Base-by-base conservation (phyloP, 2,797 vertebrate genomes). In the Sebastolobus altivelis region DNA sequence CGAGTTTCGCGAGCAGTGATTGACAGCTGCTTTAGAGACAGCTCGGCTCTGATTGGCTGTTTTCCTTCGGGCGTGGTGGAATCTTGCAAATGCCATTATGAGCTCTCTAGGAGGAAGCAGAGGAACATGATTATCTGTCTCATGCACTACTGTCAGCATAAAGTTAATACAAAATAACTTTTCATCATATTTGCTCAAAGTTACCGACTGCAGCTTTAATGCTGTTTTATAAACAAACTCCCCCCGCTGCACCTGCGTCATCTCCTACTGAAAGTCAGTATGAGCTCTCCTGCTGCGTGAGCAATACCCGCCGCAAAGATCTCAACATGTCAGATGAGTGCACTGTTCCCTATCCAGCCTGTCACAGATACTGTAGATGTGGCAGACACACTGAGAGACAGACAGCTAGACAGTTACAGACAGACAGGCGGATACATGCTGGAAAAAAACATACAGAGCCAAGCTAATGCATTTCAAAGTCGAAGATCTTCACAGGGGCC, bases 281-380 rank as follows among this genome's bases (percentile, higher is more conserved):
- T 2, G 37, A 83, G 27, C 56, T 1, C 55, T 60, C 46, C 61
- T 55, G 33, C 58, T 75, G 59, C 76, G 78, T 58, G 46, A 56
- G 56, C 65, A 61, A 49, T 29, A 72, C 27, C 61, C 4, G 13
- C 18, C 5, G 33, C 33, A 70, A 52, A 74, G 29, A 86, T 79
- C 52, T 83, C 66, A 68, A 55, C 71, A 20, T 81, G 80, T 78
- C 65, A 87, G 77, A 33, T 11, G 8, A 55, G 56, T 71, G 63
- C 71, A 72, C 59, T 72, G 67, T 75, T 86, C 68, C 77, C 79
- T 33, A 62, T 46, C 52, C 71, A 54, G 70, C 43, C 72, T 83
- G 81, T 84, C 77, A 78, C 58, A 40, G 61, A 79, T 66, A 56
- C 65, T 72, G 73, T 52, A 80, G 54, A 83, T 68, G 49, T 79